Conservation (phyloP, 2,113 vertebrate genomes). For the Donacobius atricapilla region DNA sequence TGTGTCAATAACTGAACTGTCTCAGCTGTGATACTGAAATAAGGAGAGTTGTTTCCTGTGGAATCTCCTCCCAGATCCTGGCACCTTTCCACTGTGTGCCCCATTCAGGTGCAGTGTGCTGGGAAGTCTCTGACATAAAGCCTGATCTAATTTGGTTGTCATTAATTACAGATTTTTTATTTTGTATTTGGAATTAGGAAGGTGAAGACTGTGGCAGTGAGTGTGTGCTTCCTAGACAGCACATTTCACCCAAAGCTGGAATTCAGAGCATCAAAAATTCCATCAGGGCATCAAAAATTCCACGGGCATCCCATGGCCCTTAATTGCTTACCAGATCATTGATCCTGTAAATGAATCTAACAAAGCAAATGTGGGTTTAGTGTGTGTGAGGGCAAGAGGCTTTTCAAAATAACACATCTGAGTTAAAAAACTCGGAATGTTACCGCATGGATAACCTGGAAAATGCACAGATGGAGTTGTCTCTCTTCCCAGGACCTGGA, state of each 20-base stretch:
- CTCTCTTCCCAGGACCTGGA: conserved; percentile 84
- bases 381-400: background rate
- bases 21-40: background rate
- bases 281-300: too few species aligned
- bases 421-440: background rate
- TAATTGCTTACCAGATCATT: background rate
- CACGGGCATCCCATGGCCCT: background rate
- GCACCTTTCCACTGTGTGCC: background rate
- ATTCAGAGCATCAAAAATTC: background rate
- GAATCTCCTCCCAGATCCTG: background rate
- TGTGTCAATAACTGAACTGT: background rate
- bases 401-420: background rate
- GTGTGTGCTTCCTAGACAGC: background rate
- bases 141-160: background rate
- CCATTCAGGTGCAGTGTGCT: background rate
- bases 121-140: background rate
- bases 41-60: background rate
- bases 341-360: background rate
- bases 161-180: background rate
- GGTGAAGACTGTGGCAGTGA: background rate
- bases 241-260: background rate
- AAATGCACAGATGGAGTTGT: background rate
- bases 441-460: background rate
- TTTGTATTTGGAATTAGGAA: background rate
- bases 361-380: background rate